Evolutionary conservation across 2,113 vertebrate species (phyloP), one percentile per base, ranked within the genome.

Genomic region (Trematomus loennbergii): DNA sequence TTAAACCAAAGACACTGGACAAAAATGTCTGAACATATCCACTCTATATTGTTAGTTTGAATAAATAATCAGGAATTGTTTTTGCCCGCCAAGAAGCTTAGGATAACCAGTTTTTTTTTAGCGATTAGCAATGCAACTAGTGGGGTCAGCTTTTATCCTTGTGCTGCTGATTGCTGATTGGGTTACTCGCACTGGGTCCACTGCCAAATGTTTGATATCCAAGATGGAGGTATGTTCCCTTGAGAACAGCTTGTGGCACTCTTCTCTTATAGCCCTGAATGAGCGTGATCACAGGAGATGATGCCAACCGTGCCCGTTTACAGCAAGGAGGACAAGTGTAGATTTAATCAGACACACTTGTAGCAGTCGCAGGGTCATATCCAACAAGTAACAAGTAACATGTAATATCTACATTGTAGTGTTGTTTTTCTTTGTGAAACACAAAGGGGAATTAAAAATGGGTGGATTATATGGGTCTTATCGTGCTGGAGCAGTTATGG

Each of bases 141-240:
- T 11, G 29, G 72, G 49, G 71, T 84, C 72, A 82, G 43, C 70
- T 75, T 83, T 85, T 82, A 82, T 82, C 82, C 58, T 48, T 76
- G 69, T 67, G 49, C 76, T 67, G 79, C 52, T 53, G 52, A 84
- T 83, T 72, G 57, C 92, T 92, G 76, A 91, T 91, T 88, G 77
- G 87, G 92, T 93, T 94, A 84, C 91, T 92, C 46, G 15, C 78
- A 75, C 85, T 71, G 83, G 80, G 72, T 76, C 65, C 54, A 6
- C 68, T 89, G 92, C 94, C 93, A 95, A 93, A 90, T 88, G 90
- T 94, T 95, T 94, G 95, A 94, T 92, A 95, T 94, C 88, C 82
- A 90, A 95, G 88, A 94, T 89, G 87, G 87, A 93, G 88, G 82
- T 88, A 92, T 91, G 79, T 83, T 79, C 81, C 89, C 91, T 94